phyloP scores from a whole-genome alignment of 2,113 vertebrate genomes.

The Etia nguti region DNA sequence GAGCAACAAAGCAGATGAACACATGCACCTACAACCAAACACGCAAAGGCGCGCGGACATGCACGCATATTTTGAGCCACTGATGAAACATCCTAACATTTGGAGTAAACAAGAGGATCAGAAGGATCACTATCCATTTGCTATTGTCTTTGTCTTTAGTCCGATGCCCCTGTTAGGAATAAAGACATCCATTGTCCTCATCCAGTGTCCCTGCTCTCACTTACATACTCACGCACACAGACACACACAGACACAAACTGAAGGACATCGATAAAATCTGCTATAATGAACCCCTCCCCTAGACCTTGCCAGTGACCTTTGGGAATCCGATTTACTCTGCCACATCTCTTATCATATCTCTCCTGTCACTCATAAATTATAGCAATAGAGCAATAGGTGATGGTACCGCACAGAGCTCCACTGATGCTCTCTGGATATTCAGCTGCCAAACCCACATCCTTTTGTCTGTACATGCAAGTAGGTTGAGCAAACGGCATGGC shows the following conservation, averaged over 20 bases:
- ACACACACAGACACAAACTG: slow-evolving; percentile 22
- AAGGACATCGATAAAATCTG: slow-evolving; percentile 63
- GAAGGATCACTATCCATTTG: not conserved
- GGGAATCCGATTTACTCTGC: slow-evolving; percentile 41
- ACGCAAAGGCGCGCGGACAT: not conserved
- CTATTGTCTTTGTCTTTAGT: not conserved
- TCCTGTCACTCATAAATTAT: slow-evolving; percentile 56
- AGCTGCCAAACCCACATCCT: not conserved
- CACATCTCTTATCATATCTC: slow-evolving; percentile 57
- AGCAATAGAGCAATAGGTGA: slow-evolving; percentile 26
- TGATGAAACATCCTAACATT: slow-evolving; percentile 20
- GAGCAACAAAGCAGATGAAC: slow-evolving; percentile 27
- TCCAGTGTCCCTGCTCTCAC: not conserved
- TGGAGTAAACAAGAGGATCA: slow-evolving; percentile 23
- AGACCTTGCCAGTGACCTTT: slow-evolving; percentile 62
- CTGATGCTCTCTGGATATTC: not conserved
- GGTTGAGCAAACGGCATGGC: not conserved
- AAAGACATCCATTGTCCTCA: not conserved
- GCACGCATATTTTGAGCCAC: slow-evolving; percentile 11
- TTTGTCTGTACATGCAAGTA: not conserved
- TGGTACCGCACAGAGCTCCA: slow-evolving; percentile 10
- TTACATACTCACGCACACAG: not conserved
- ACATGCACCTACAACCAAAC: slow-evolving; percentile 11
- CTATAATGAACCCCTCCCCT: slow-evolving; percentile 50
- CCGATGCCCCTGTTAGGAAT: not conserved